These are phyloP conservation scores for Drosophila nr. medialis DNA, from an alignment of 2,888 invertebrate genomes.

Conservation along the genomic window DNA sequence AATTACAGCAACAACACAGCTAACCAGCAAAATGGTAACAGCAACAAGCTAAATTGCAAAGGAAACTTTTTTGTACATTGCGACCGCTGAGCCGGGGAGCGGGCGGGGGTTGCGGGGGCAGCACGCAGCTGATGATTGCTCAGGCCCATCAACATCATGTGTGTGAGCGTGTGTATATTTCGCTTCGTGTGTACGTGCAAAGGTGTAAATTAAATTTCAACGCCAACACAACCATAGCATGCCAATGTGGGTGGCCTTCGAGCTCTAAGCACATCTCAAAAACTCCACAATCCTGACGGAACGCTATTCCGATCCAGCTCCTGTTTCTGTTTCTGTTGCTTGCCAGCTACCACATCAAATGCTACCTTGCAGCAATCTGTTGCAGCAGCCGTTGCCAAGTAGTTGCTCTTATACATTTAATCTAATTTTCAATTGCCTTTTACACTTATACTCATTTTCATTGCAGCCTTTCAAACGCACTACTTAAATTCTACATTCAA, in stretches of 20 bases:
- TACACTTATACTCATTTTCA: slow-evolving; percentile 24
- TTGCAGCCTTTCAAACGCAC: slow-evolving; percentile 18
- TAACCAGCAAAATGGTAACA: slow-evolving; percentile 28
- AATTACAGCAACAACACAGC: slow-evolving; percentile 53
- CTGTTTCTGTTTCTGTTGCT: slow-evolving; percentile 15
- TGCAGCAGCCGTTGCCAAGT: slow-evolving; percentile 29
- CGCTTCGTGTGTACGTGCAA: slow-evolving; percentile 71
- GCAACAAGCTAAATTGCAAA: slow-evolving; percentile 77
- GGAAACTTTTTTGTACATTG: slow-evolving; percentile 70
- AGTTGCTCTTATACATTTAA: slow-evolving; percentile 17
- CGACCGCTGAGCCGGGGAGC: slow-evolving; percentile 20
- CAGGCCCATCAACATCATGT: slow-evolving; percentile 50
- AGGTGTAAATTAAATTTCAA: slow-evolving; percentile 79
- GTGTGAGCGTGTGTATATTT: slow-evolving; percentile 20
- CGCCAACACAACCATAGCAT: slow-evolving; percentile 59
- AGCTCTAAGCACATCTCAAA: slow-evolving; percentile 1
- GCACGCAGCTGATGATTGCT: slow-evolving; percentile 57
- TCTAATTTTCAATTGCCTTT: slow-evolving; percentile 19
- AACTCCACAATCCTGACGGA: slow-evolving; percentile 1
- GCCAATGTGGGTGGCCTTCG: slow-evolving; percentile 47
- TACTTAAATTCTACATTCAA: slow-evolving; percentile 14
- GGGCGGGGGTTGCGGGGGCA: neutral
- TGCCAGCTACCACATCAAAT: slow-evolving; percentile 26
- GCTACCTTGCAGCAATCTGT: slow-evolving; percentile 33
- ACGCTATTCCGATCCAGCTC: neutral